phyloP scores from a whole-genome alignment of 1,140 invertebrate genomes.

The Dendrolimus punctatus region DNA sequence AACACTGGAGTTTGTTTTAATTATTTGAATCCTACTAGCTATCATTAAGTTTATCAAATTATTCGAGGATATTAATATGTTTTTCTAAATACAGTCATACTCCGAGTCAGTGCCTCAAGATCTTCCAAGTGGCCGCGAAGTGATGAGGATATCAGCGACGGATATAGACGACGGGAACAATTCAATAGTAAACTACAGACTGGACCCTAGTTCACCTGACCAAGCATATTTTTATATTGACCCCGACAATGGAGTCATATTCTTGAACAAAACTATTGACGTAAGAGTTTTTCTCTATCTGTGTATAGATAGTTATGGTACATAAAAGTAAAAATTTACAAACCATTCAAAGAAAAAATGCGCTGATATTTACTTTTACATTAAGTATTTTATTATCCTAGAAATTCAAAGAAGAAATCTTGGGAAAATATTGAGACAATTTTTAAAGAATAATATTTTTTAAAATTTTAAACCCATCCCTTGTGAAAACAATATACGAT shows the following conservation, averaged over 20 bases:
- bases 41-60: slow-evolving; percentile 3
- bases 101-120: slow-evolving; percentile 84
- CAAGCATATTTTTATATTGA: slow-evolving; percentile 84
- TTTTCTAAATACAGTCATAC: slow-evolving; percentile 75
- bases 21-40: no score
- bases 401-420: no score
- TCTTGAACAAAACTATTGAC: slow-evolving; percentile 80
- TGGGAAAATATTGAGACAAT: no score
- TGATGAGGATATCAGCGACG: slow-evolving; percentile 90
- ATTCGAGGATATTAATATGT: slow-evolving; percentile 12
- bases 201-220: slow-evolving; percentile 74
- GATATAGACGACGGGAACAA: slow-evolving; percentile 92
- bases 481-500: no score
- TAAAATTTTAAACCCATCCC: no score
- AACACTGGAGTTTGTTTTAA: no score
- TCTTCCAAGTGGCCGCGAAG: slow-evolving; percentile 77
- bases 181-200: slow-evolving; percentile 80
- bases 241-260: slow-evolving; percentile 83
- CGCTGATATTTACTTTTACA: no score
- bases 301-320: slow-evolving; percentile 3
- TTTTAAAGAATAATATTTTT: no score
- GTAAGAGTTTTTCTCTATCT: slow-evolving; percentile 64
- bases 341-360: no score
- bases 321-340: no score
- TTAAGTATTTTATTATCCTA: no score